A percentile compares a stretch with the other conserved stretches of the same genome.
Conservation (phyloP, 2,797 vertebrate species). For the Rhabdophis nuchalis region DNA sequence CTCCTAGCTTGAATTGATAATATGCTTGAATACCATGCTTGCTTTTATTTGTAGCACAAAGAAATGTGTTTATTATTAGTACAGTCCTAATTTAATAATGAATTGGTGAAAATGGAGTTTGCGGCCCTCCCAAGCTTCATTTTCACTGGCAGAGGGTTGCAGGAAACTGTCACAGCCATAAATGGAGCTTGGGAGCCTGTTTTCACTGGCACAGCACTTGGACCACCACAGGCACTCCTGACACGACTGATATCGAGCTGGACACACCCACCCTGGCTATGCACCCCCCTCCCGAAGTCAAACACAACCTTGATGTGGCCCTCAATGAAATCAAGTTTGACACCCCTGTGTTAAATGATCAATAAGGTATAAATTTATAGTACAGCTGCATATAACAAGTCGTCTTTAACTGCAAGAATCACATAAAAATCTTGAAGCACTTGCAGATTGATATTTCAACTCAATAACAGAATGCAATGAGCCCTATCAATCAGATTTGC, state of each 20-base stretch:
- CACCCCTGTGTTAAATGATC: not conserved
- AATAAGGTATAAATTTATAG: not conserved
- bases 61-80: not conserved
- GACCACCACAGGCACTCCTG: no score
- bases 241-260: no score
- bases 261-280: no score
- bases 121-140: no score
- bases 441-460: not conserved
- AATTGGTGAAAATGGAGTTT: not conserved
- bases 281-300: no score
- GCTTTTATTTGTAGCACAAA: not conserved
- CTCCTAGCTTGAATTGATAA: not conserved
- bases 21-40: not conserved
- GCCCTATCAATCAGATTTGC: not conserved
- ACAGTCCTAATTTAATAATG: not conserved
- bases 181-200: no score
- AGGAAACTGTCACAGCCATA: no score
- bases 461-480: not conserved
- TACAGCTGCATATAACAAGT: not conserved
- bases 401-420: not conserved
- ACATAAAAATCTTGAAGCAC: not conserved
- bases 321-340: no score
- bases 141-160: no score
- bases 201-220: no score
- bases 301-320: no score